Base-by-base conservation (phyloP, 2,888 invertebrate genomes). In the Corbicula japonica region DNA sequence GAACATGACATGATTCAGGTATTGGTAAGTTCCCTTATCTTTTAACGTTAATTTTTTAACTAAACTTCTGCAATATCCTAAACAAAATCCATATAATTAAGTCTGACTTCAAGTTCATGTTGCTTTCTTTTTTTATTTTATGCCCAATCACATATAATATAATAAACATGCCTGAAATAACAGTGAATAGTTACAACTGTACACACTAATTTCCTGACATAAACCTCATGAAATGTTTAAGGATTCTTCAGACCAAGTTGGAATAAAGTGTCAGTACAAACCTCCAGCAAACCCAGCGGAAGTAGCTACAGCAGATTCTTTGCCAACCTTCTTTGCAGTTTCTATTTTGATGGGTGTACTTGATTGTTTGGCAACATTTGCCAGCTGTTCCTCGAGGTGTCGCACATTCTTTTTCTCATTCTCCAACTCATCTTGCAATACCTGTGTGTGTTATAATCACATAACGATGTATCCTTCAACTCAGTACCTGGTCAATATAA, bases 361-460 rank as follows among this genome's bases (percentile, higher is more conserved):
- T 8, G 56, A 15, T 23, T 28, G 23, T 15, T 44, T 38, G 15
- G 65, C 56, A 56, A 30, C 28, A 35, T 15, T 56, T 4, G 56
- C 62, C 15, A 80, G 68, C 63, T 81, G 76, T 6, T 80, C 66
- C 50, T 83, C 68, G 41, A 89, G 76, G 26, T 75, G 52, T 23
- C 44, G 60, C 30, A 84, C 81, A 41, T 80, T 84, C n/a, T 80
- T 71, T 54, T 87, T 89, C 77, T 90, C 87, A 38, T 71, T 81
- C 65, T 86, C 84, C 21, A 86, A 73, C 35, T 85, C 82, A 46
- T 87, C 84, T 78, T 87, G 65, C 88, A 91, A 71, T 86, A 92
- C 71, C 87, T 86, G 52, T n/a, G n/a, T n/a, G n/a, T n/a, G n/a
- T n/a, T n/a, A n/a, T n/a, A n/a, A n/a, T n/a, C n/a, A n/a, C n/a